Percentiles rank a stretch among this genome's conserved stretches.
Conservation (phyloP, 2,797 vertebrate genomes). For the Gobio occitaniae region DNA sequence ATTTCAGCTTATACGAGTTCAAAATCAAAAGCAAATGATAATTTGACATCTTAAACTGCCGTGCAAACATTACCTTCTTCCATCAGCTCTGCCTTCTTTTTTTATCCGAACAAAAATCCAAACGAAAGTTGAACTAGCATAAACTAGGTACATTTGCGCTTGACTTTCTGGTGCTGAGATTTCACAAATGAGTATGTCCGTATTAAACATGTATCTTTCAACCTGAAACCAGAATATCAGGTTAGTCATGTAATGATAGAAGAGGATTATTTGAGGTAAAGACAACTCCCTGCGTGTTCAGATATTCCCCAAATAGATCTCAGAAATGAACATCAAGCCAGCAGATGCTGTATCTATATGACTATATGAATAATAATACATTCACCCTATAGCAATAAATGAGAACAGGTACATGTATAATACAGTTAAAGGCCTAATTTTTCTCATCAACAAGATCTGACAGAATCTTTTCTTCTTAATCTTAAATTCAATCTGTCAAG, state of each 20-base stretch:
- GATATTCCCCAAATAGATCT: not conserved
- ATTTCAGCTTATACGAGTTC: not conserved
- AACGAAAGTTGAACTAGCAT: too few relatives aligned
- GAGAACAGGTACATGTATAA: too few relatives aligned
- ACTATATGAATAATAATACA: too few relatives aligned
- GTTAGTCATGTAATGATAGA: not conserved
- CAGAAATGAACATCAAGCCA: not conserved
- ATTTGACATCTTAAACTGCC: not conserved
- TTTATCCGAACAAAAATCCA: not conserved
- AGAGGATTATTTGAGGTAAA: not conserved
- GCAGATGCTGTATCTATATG: not conserved
- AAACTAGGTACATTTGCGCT: too few relatives aligned
- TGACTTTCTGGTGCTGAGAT: too few relatives aligned
- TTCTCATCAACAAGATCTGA: not conserved
- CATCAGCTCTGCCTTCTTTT: not conserved
- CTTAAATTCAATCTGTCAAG: too few relatives aligned
- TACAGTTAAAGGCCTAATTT: not conserved
- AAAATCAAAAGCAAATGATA: not conserved
- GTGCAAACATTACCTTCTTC: not conserved
- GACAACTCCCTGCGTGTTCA: not conserved
- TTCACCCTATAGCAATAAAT: not conserved
- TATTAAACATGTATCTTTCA: not conserved
- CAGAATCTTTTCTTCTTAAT: too few relatives aligned
- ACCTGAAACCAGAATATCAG: too few relatives aligned
- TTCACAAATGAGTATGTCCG: too few relatives aligned